phyloP scores from a whole-genome alignment of 1,140 invertebrate species.

The Cydia fagiglandana region DNA sequence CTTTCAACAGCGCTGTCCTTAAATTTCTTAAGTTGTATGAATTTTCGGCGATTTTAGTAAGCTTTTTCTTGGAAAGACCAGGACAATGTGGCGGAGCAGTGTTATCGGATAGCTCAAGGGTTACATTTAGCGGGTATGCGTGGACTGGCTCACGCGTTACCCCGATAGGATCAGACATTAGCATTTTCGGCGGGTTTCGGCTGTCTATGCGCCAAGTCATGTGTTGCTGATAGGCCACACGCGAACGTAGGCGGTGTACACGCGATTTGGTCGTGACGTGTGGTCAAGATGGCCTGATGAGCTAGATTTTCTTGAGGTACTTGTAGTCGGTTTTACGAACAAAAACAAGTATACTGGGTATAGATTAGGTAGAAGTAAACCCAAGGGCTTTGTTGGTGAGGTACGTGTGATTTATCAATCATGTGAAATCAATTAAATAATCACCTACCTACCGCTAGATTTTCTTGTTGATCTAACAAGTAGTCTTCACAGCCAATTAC shows the following conservation, averaged over 20 bases:
- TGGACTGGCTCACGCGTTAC: constrained; percentile 69
- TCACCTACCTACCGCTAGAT: no score
- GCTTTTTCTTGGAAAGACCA: constrained; percentile 37
- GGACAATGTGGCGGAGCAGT: constrained; percentile 44
- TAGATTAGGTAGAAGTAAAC: no score
- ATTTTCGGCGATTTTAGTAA: background rate
- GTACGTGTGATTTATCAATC: no score
- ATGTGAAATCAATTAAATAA: no score
- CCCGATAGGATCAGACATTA: constrained; percentile 67
- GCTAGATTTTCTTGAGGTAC: background rate
- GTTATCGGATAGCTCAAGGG: constrained; percentile 73
- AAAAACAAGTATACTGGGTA: background rate
- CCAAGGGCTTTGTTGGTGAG: no score
- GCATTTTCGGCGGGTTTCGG: constrained; percentile 62
- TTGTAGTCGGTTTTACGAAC: background rate
- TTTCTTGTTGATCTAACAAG: no score
- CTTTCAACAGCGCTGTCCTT: background rate
- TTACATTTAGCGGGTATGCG: constrained; percentile 70
- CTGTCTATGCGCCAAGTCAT: constrained; percentile 66
- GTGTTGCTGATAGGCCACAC: constrained; percentile 59
- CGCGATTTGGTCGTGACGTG: constrained; percentile 14
- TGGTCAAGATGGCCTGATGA: background rate
- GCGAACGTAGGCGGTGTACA: constrained; percentile 43
- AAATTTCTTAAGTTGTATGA: background rate
- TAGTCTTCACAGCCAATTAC: no score